phyloP scores from a whole-genome alignment of 2,113 vertebrate genomes.

The Penelope pileata region DNA sequence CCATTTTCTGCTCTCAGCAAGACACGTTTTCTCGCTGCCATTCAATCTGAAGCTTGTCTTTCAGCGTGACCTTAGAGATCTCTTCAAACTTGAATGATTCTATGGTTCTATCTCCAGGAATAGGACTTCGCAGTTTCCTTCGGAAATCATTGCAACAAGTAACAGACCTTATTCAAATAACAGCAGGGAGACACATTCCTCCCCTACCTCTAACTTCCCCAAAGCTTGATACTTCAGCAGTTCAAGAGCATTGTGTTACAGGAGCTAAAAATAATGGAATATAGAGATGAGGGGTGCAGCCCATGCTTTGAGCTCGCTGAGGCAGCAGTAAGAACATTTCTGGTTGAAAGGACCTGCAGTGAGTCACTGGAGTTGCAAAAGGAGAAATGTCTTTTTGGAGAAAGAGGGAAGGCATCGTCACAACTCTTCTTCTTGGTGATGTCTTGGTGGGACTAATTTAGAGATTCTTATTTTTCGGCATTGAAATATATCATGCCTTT shows the following conservation, averaged over 20 bases:
- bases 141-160: neutral
- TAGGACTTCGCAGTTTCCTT: neutral
- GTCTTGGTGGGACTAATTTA: neutral
- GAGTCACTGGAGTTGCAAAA: neutral
- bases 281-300: neutral
- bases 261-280: neutral
- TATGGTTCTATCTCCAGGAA: neutral
- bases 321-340: neutral
- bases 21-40: neutral
- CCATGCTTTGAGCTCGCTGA: neutral
- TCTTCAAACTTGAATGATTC: too few relatives aligned
- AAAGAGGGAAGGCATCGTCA: neutral
- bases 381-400: neutral
- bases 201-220: neutral
- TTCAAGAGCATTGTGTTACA: rapidly evolving
- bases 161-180: neutral
- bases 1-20: neutral
- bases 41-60: neutral
- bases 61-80: neutral
- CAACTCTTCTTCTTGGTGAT: neutral
- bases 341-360: neutral
- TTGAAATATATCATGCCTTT: neutral
- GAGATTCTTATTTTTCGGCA: neutral
- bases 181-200: neutral
- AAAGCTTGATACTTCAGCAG: neutral